Evolutionary conservation across 2,113 vertebrate species (phyloP), one percentile per base, ranked within the genome.

Genomic region (Isurus oxyrinchus): DNA sequence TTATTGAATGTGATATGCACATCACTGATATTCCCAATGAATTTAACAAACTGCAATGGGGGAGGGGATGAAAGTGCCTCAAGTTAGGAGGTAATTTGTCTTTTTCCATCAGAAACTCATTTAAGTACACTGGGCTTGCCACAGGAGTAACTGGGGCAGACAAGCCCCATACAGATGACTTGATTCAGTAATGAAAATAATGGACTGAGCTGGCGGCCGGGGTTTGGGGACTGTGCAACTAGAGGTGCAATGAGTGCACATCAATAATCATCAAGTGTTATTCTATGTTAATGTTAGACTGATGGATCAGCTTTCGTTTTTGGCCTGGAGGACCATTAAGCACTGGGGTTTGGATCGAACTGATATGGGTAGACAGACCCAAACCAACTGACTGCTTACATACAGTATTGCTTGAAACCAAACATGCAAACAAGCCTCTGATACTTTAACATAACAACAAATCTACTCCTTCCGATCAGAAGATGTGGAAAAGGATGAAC

Each of bases 311-410:
- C 98, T 98, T 98, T 98, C 98, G 97, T 97, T 98, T 98, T 98
- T 98, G 98, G 98, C 98, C 98, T 98, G 97, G 98, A 98, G 98
- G 98, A 99, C 99, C 98, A 99, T 99, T 99, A 99, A 98, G 97
- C 98, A 97, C 97, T 98, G 97, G 97, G 98, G 98, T 98, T 98
- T 98, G 97, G 98, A 98, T 98, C 98, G 98, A 97, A 98, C 98
- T 98, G 98, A 98, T 98, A 98, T 96, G 98, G 98, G 97, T 96
- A 97, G 96, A 97, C 98, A 98, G 97, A 98, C 97, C 66, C 88
- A 95, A 97, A 96, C 97, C 97, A 97, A 97, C 96, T 96, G 67
- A 95, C 67, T 95, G 94, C n/a, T 95, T 91, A 91, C 88, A n/a
- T 55, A 23, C 94, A 72, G 94, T 31, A 55, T 55, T 95, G 66